Conservation (phyloP, 1,140 invertebrate species). For the Pygmarrhopalites habei region DNA sequence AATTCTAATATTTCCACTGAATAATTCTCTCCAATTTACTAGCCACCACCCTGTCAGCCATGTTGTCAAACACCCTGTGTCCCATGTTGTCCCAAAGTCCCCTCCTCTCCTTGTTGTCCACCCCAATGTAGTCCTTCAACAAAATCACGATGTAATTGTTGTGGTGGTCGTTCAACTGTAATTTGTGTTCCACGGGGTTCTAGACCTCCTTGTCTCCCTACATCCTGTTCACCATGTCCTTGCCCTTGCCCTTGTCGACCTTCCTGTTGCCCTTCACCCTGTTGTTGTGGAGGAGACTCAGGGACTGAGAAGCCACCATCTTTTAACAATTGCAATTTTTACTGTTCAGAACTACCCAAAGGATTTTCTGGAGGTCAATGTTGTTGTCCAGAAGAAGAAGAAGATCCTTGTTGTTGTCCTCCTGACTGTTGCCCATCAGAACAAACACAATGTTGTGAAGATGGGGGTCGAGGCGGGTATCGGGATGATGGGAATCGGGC, state of each 20-base stretch:
- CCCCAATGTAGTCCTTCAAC: not conserved
- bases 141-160: not conserved
- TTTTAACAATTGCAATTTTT: conserved; percentile 13
- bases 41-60: no score
- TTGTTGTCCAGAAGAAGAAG: not conserved
- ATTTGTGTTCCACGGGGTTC: not conserved
- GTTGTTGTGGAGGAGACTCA: not conserved
- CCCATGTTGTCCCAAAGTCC: no score
- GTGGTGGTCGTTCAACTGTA: not conserved
- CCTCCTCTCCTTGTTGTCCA: not conserved
- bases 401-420: not conserved
- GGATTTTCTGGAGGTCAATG: not conserved
- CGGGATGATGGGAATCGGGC: not conserved
- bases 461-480: not conserved
- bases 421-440: not conserved
- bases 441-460: not conserved
- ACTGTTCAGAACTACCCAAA: conserved; percentile 11
- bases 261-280: not conserved
- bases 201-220: not conserved
- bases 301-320: not conserved
- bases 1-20: no score
- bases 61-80: no score
- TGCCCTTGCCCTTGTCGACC: not conserved
- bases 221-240: not conserved
- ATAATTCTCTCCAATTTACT: no score